Conservation (phyloP, 2,797 vertebrate species). For the Atherinosoma microstoma region DNA sequence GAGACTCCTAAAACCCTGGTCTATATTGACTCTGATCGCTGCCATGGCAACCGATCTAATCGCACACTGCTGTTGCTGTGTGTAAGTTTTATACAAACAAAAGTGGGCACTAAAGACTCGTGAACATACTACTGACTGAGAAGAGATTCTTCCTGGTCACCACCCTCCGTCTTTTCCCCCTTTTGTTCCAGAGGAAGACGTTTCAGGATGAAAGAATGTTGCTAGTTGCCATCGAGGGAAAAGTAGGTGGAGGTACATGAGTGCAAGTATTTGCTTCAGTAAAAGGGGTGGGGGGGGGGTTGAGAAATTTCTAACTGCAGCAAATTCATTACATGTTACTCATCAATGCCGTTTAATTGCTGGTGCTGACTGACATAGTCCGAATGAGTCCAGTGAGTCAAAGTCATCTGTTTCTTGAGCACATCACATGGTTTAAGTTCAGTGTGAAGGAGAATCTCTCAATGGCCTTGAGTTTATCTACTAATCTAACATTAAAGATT, state of each 20-base stretch:
- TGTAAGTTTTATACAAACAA: conserved; percentile 8
- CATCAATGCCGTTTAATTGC: conserved; percentile 8
- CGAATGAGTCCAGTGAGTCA: conserved; percentile 20
- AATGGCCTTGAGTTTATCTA: neutral
- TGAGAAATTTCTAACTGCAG: conserved; percentile 40
- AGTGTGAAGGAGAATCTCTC: neutral
- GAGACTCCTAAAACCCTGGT: conserved; percentile 64
- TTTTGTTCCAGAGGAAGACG: conserved; percentile 60
- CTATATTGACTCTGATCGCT: conserved; percentile 54
- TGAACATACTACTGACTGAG: neutral
- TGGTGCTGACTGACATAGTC: conserved; percentile 1
- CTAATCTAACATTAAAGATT: neutral
- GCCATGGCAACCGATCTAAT: conserved; percentile 65
- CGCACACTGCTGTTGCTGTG: conserved; percentile 30
- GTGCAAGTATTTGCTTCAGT: conserved; percentile 69
- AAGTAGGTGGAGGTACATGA: conserved; percentile 41
- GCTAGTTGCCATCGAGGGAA: conserved; percentile 49
- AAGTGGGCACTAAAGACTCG: neutral
- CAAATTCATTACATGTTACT: conserved; percentile 28
- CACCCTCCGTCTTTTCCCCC: conserved; percentile 59
- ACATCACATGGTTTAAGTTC: conserved; percentile 5
- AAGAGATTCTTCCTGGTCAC: conserved; percentile 34
- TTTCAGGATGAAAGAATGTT: conserved; percentile 74
- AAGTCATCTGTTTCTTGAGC: conserved; percentile 14
- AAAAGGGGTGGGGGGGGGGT: conserved; percentile 30